Conservation (phyloP, 2,113 vertebrate genomes). For the Paramisgurnus dabryanus region DNA sequence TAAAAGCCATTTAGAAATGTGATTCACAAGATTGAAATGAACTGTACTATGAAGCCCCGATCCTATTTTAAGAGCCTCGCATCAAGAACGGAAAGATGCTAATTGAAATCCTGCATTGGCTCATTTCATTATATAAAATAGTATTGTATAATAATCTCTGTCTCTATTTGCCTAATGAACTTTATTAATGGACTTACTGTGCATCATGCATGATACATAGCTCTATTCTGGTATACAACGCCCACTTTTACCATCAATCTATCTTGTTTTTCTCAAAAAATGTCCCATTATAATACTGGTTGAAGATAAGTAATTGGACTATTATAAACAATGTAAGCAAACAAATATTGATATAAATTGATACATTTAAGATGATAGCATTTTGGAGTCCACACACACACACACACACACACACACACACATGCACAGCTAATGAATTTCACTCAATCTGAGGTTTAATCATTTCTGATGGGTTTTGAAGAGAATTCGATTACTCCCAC, state of each 20-base stretch:
- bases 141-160: no score
- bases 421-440: slow-evolving; percentile 18
- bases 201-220: no score
- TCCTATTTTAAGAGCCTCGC: background rate
- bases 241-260: no score
- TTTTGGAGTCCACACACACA: background rate
- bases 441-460: slow-evolving; percentile 21
- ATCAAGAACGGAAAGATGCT: background rate
- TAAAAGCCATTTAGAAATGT: background rate
- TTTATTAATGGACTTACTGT: no score
- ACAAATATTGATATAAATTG: slow-evolving; percentile 30
- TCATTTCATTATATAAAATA: background rate
- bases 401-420: background rate
- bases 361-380: slow-evolving; percentile 11
- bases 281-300: background rate
- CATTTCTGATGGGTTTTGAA: slow-evolving; percentile 32
- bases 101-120: background rate
- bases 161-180: no score
- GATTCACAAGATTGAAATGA: slow-evolving; percentile 1
- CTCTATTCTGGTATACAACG: no score
- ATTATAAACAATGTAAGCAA: slow-evolving; percentile 4
- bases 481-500: slow-evolving; percentile 32
- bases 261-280: no score
- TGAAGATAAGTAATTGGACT: background rate
- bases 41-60: slow-evolving; percentile 18